phyloP scores from a whole-genome alignment of 2,888 invertebrate genomes.

The Thereva unica region DNA sequence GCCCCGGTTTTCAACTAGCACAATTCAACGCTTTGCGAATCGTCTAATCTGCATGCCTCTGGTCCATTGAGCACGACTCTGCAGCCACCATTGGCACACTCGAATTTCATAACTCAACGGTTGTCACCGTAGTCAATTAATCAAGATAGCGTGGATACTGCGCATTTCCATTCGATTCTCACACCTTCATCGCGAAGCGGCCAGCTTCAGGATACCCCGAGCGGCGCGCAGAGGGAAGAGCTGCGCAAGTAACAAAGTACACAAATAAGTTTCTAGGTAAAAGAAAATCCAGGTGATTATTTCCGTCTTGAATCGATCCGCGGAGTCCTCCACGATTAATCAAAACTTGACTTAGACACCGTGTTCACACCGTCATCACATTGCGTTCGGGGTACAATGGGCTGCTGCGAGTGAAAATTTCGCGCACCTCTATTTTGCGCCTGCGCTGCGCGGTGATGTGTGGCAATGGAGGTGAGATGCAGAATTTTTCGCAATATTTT shows the following conservation, averaged over 20 bases:
- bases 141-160: conserved; percentile 19
- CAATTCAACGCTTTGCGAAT: no score
- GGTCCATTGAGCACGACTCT: conserved; percentile 22
- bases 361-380: conserved; percentile 27
- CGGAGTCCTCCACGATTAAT: conserved; percentile 23
- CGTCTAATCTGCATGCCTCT: no score
- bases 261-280: background rate
- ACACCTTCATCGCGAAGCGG: conserved; percentile 17
- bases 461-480: background rate
- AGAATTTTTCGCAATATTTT: conserved; percentile 18
- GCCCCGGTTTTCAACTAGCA: no score
- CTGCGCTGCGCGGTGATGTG: conserved; percentile 8
- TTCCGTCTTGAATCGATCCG: conserved; percentile 25
- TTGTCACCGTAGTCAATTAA: conserved; percentile 30
- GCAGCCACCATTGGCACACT: conserved; percentile 12
- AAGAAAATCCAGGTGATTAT: conserved; percentile 24
- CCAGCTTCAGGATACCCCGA: no score
- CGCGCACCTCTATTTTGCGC: background rate
- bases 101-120: conserved; percentile 32
- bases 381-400: background rate
- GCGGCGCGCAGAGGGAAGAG: no score
- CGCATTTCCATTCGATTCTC: conserved; percentile 27
- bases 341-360: conserved; percentile 28
- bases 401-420: background rate
- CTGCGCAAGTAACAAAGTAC: no score